phyloP scores from a whole-genome alignment of 2,888 invertebrate genomes.

The Ceriagrion tenellum region DNA sequence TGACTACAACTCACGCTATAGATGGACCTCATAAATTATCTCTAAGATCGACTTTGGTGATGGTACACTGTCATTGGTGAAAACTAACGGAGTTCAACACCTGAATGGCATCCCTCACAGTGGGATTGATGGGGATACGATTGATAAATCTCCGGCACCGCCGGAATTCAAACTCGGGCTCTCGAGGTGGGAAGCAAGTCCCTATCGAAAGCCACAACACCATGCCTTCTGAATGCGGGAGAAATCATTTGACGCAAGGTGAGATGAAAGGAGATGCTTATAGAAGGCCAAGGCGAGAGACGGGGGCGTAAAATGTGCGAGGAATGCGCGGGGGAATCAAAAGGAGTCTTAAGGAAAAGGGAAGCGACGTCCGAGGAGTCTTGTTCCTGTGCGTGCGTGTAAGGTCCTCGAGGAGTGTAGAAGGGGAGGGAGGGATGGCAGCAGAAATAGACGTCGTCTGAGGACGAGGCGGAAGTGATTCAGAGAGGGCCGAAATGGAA shows the following conservation, averaged over 20 bases:
- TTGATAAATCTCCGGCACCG: too few relatives aligned
- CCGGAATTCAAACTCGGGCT: too few relatives aligned
- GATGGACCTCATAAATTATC: too few relatives aligned
- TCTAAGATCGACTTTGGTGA: too few relatives aligned
- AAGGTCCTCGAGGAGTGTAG: neutral
- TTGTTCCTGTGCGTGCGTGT: neutral
- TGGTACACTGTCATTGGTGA: too few relatives aligned
- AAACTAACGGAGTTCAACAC: too few relatives aligned
- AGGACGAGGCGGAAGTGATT: slow-evolving; percentile 52
- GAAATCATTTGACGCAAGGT: slow-evolving; percentile 40
- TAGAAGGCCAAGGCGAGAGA: slow-evolving; percentile 11
- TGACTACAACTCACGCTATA: too few relatives aligned
- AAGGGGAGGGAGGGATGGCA: neutral
- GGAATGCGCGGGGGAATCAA: slow-evolving; percentile 31
- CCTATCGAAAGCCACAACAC: too few relatives aligned
- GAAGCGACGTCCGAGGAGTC: neutral
- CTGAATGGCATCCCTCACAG: too few relatives aligned
- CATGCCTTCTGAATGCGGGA: neutral
- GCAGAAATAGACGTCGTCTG: slow-evolving; percentile 61
- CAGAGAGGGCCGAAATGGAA: slow-evolving; percentile 10
- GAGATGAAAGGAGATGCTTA: slow-evolving; percentile 51
- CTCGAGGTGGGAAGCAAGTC: too few relatives aligned
- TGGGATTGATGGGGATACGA: too few relatives aligned
- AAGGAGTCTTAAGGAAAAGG: slow-evolving; percentile 43
- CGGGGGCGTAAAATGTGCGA: slow-evolving; percentile 25